A percentile compares a stretch with the other conserved stretches of the same genome.
Evolutionary conservation across 2,797 vertebrate species (phyloP).

Genomic region (Cynopterus sphinx): DNA sequence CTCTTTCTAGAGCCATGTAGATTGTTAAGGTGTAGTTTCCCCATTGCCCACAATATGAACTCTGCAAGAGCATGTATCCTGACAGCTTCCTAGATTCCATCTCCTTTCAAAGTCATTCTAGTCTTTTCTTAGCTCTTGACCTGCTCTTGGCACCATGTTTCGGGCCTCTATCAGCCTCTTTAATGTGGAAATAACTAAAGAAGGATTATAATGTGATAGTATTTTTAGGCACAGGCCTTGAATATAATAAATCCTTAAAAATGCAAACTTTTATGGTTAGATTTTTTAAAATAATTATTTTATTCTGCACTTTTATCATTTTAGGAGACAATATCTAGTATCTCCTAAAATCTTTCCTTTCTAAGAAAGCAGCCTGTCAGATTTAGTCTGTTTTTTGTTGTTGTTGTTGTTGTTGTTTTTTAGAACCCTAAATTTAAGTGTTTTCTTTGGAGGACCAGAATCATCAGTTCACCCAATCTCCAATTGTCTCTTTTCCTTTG

Average conservation of each 20-base stretch:
- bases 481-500: not conserved
- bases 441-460: not conserved
- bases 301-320: not conserved
- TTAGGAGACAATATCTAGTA: not conserved
- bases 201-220: not conserved
- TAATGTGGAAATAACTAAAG: not conserved
- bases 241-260: not conserved
- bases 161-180: not conserved
- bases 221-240: not conserved
- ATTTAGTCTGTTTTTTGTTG: not conserved
- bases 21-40: not conserved
- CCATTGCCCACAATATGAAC: not conserved
- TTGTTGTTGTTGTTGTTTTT: too few species aligned
- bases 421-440: not conserved
- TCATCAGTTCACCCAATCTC: not conserved
- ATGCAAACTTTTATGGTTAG: not conserved
- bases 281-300: not conserved
- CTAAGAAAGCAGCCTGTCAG: not conserved
- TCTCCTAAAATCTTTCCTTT: not conserved
- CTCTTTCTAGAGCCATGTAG: not conserved
- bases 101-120: not conserved
- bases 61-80: not conserved
- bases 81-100: not conserved
- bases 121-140: not conserved
- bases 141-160: not conserved